phyloP scores from a whole-genome alignment of 2,888 invertebrate species.

The Amaurobius ferox region DNA sequence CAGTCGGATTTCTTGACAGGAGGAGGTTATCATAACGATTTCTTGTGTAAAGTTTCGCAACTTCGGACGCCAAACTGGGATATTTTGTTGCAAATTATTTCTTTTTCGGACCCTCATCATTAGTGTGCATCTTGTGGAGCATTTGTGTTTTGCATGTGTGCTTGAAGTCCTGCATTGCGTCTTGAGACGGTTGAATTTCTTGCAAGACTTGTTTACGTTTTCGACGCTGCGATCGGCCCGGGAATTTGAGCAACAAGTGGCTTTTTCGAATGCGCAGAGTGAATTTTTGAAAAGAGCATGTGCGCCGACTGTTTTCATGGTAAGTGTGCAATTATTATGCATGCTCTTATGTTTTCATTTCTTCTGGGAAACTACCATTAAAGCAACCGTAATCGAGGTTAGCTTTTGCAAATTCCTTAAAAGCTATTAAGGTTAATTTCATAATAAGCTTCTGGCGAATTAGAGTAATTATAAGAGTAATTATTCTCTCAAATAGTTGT shows the following conservation, averaged over 20 bases:
- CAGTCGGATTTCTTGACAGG: background rate
- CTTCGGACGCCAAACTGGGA: background rate
- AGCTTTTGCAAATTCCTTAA: too few relatives aligned
- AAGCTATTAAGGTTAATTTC: too few relatives aligned
- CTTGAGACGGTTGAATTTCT: conserved; percentile 36
- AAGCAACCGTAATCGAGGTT: too few relatives aligned
- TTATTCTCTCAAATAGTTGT: too few relatives aligned
- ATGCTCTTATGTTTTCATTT: too few relatives aligned
- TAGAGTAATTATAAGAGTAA: too few relatives aligned
- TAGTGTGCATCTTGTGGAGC: background rate
- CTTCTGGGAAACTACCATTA: too few relatives aligned
- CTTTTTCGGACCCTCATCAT: background rate
- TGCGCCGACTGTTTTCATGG: background rate
- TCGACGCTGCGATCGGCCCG: conserved; percentile 27
- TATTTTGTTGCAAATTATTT: conserved; percentile 6
- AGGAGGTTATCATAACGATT: background rate
- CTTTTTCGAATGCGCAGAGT: conserved; percentile 21
- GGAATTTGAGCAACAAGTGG: conserved; percentile 50
- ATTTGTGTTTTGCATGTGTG: background rate
- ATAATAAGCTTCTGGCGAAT: too few relatives aligned
- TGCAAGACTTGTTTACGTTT: conserved; percentile 38
- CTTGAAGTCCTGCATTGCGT: background rate
- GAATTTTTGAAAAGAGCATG: conserved; percentile 20
- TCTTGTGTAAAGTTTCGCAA: background rate
- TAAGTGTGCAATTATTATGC: background rate